A percentile compares a stretch with the other conserved stretches of the same genome.
Conservation (phyloP, 2,888 invertebrate species). For the Glyphotaelius pellucidus region DNA sequence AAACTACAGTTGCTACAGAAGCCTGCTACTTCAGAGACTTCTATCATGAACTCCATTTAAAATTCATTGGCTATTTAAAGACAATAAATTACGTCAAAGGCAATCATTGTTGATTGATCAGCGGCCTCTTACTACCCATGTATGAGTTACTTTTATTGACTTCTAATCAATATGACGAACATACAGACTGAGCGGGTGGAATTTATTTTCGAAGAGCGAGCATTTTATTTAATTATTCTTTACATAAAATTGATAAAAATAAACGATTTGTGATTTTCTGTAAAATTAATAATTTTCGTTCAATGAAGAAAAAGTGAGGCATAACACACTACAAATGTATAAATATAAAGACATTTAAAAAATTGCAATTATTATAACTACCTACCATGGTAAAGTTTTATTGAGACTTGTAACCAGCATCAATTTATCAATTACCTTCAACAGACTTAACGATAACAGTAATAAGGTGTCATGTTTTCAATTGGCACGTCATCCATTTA, state of each 20-base stretch:
- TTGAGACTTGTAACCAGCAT: too few species aligned
- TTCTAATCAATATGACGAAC: conserved; percentile 28
- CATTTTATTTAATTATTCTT: neutral
- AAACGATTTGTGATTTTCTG: neutral
- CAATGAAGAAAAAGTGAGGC: neutral
- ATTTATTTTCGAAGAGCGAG: neutral
- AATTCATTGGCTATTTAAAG: conserved; percentile 45
- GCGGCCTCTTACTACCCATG: conserved; percentile 22
- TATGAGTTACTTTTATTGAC: conserved; percentile 38
- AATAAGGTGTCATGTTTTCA: neutral
- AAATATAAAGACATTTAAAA: neutral
- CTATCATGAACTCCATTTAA: conserved; percentile 6
- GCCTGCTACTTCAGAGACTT: neutral
- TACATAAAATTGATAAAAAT: neutral
- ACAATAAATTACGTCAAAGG: conserved; percentile 44
- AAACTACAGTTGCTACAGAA: neutral
- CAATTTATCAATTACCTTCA: too few species aligned
- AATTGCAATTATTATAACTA: too few species aligned
- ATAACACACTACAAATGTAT: neutral
- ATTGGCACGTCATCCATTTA: neutral
- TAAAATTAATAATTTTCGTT: neutral
- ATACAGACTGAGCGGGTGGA: conserved; percentile 24
- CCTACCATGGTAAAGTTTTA: too few species aligned
- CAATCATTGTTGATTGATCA: conserved; percentile 39
- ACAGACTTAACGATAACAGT: too few species aligned